Evolutionary conservation across 2,888 invertebrate species (phyloP).

Genomic region (Halictus ligatus): DNA sequence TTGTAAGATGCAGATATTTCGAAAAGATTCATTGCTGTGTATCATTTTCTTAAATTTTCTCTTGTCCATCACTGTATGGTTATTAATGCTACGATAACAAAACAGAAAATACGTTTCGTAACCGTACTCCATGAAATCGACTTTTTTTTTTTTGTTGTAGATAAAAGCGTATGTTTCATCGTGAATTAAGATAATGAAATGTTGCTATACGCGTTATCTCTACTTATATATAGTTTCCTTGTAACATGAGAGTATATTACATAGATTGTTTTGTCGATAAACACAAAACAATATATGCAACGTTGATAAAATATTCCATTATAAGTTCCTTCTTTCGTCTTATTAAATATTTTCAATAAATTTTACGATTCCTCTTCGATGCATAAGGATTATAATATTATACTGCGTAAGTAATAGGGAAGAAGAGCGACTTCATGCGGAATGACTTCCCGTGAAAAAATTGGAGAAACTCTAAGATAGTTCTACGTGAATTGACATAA

Average conservation of each 20-base stretch:
- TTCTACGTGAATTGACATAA: no score
- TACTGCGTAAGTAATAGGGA: no score
- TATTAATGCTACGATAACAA: background rate
- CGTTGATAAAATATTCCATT: background rate
- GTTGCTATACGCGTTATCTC: background rate
- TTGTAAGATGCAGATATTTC: background rate
- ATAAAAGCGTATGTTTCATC: background rate
- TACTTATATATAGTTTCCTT: no score
- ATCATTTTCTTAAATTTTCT: no score
- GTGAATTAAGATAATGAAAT: background rate
- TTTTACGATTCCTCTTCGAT: no score
- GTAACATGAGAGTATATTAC: background rate
- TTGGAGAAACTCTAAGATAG: no score
- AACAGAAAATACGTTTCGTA: background rate
- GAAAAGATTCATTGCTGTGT: background rate
- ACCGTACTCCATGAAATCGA: background rate
- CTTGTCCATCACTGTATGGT: background rate
- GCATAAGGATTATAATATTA: no score
- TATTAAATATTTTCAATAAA: background rate
- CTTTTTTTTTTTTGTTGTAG: background rate
- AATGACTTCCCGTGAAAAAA: no score
- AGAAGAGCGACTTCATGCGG: no score
- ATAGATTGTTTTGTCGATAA: background rate
- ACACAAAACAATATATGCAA: background rate
- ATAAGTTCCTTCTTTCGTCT: background rate